Evolutionary conservation across 2,888 invertebrate genomes (phyloP).

Genomic region (Harpalus rufipes): DNA sequence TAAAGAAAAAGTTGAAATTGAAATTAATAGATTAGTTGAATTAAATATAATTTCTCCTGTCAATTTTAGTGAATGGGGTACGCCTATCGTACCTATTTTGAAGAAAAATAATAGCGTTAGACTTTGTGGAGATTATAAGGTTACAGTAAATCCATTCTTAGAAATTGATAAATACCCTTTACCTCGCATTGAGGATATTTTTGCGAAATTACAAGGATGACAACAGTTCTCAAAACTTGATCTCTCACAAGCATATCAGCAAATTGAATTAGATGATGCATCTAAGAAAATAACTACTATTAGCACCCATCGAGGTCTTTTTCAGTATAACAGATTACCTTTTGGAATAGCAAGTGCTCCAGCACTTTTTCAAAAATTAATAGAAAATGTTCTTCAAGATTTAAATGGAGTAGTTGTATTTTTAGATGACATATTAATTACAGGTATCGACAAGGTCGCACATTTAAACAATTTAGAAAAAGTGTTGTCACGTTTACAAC

Average conservation of each 20-base stretch:
- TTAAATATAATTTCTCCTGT: constrained; percentile 61
- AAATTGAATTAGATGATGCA: constrained; percentile 28
- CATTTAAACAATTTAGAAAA: constrained; percentile 48
- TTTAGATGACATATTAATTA: constrained; percentile 71
- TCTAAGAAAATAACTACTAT: constrained; percentile 69
- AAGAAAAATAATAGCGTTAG: constrained; percentile 68
- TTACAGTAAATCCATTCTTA: constrained; percentile 71
- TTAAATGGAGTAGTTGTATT: constrained; percentile 70
- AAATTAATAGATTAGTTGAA: constrained; percentile 69
- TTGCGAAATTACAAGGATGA: constrained; percentile 63
- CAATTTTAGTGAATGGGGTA: not conserved
- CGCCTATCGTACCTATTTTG: not conserved
- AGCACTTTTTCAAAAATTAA: constrained; percentile 71
- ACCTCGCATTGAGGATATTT: constrained; percentile 67
- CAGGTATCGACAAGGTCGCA: constrained; percentile 53
- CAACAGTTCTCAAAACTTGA: constrained; percentile 69
- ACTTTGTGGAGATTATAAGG: constrained; percentile 67
- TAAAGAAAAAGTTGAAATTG: constrained; percentile 66
- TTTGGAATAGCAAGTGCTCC: constrained; percentile 71
- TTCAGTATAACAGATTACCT: constrained; percentile 69
- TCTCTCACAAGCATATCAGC: constrained; percentile 64
- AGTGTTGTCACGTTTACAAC: constrained; percentile 66
- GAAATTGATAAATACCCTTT: constrained; percentile 70
- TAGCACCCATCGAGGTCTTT: constrained; percentile 69
- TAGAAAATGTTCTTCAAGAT: constrained; percentile 70